phyloP scores from a whole-genome alignment of 2,113 vertebrate genomes.

The Gulo gulo region DNA sequence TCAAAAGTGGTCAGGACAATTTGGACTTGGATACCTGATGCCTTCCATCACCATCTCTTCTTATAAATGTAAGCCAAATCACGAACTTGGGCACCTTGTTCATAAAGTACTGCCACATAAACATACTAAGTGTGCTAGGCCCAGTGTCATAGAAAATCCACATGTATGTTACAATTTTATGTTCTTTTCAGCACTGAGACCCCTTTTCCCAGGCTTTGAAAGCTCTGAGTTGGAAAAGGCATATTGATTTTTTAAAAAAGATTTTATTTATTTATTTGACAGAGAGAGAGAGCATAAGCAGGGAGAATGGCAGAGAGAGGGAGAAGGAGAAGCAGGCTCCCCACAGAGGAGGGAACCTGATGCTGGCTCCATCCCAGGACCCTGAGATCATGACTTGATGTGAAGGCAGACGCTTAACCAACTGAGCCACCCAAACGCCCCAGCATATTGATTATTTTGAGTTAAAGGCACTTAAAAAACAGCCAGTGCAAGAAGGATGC shows the following conservation, averaged over 20 bases:
- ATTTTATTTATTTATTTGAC: not conserved
- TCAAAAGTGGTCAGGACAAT: not conserved
- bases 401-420: no score
- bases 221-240: not conserved
- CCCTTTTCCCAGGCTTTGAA: not conserved
- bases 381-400: not conserved
- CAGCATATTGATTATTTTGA: not conserved
- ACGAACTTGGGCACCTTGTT: not conserved
- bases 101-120: not conserved
- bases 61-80: not conserved
- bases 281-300: not conserved
- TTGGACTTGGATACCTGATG: not conserved
- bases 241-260: not conserved
- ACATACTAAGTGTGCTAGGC: not conserved
- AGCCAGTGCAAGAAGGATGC: not conserved
- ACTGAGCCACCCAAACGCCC: not conserved
- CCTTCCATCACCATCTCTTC: not conserved
- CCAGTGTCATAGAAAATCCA: not conserved
- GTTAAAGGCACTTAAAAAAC: not conserved
- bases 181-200: not conserved
- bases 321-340: not conserved
- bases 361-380: not conserved
- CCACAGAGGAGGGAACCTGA: not conserved
- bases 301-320: not conserved
- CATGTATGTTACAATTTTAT: not conserved